Evolutionary conservation across 2,888 invertebrate species (phyloP).

Genomic region (Dorcus parallelipipedus): DNA sequence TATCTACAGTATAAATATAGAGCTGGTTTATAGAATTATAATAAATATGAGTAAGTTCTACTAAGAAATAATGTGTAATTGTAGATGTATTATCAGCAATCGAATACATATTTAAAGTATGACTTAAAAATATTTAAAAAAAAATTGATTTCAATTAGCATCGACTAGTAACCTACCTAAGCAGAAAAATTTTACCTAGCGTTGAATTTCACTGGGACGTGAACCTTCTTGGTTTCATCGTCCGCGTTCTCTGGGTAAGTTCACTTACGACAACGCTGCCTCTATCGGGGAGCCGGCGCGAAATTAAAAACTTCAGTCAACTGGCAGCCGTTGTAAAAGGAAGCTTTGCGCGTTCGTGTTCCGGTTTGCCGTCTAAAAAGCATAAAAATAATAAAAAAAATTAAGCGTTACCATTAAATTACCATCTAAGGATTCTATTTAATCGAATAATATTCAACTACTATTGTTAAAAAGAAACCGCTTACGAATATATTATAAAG

Average conservation of each 20-base stretch:
- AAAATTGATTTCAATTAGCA: neutral
- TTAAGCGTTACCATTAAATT: neutral
- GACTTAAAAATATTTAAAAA: neutral
- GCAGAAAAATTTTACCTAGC: conserved; percentile 12
- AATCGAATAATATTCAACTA: neutral
- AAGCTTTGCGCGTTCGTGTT: conserved; percentile 7
- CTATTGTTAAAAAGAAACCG: neutral
- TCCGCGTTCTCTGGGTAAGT: conserved; percentile 1
- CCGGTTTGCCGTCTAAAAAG: conserved; percentile 5
- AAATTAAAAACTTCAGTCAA: conserved; percentile 24
- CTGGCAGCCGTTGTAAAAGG: conserved; percentile 16
- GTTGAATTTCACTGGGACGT: conserved; percentile 1
- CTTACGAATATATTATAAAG: conserved; percentile 1
- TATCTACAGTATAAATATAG: too few species aligned
- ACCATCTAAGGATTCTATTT: neutral
- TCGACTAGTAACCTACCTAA: conserved; percentile 10
- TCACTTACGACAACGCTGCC: conserved; percentile 14
- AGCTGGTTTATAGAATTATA: too few species aligned
- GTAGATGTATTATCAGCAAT: too few species aligned
- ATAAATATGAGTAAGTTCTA: too few species aligned
- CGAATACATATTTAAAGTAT: too few species aligned
- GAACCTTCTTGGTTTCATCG: neutral
- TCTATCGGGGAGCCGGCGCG: conserved; percentile 19
- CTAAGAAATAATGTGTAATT: too few species aligned
- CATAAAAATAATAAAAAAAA: neutral